Evolutionary conservation across 2,113 vertebrate species (phyloP), one percentile per base, ranked within the genome.

Genomic region (Alosa alosa): DNA sequence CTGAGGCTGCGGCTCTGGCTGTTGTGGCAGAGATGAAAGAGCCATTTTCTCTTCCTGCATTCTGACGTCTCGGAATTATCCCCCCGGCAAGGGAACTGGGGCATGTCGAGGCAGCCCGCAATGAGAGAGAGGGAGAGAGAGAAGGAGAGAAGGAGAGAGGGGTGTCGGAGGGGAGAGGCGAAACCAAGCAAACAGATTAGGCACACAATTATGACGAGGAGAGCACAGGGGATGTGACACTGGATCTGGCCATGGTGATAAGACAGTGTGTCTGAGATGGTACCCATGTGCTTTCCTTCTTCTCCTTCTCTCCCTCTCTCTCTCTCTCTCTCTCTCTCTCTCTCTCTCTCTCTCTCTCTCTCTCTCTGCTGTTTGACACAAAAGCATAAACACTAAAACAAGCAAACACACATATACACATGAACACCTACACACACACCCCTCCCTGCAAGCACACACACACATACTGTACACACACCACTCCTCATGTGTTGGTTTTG

Each of bases 11-110:
- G 50, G 50, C 50, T 52, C 50, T 60, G 55, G 55, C 55, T 60
- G 55, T 88, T 87, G 87, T 88, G 89, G 91, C 91, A 91, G 83
- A 90, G 91, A 93, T 94, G 91, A 94, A 94, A 94, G 91, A 90
- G 88, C 88, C 90, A 78, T 31, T 92, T 90, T 92, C 92, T 92
- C 83, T 47, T 86, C 93, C 86, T 87, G n/a, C 86, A 92, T 90
- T 91, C 91, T 89, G 90, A 93, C 89, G 92, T 89, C 88, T 84
- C 92, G 94, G 94, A 95, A 94, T 95, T 91, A 94, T 93, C 92
- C 93, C 90, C 90, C 90, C 92, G 94, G 93, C 91, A 88, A 92
- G 94, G 94, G 93, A 94, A 94, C 92, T 88, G 88, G 88, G 92
- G 91, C 94, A 90, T 89, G 94, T 94, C 82, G 85, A 93, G 93